Base-by-base conservation (phyloP, 1,140 invertebrate genomes). In the Eupristina koningsbergeri region DNA sequence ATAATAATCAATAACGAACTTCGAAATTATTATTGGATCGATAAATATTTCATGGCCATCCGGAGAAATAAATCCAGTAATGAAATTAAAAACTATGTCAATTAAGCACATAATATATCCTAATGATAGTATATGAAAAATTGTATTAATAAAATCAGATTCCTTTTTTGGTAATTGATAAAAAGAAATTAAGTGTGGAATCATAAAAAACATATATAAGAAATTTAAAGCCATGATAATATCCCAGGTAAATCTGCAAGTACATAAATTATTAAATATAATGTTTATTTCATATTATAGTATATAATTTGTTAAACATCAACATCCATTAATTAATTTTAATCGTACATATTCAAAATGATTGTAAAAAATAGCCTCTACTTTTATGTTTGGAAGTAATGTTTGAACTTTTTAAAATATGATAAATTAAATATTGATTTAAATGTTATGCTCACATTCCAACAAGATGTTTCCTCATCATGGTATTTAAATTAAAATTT, bases 171-270 rank as follows among this genome's bases (percentile, higher is more conserved):
- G 85, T 29, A 91, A 76, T 67, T 87, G 86, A 39, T 87, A 81
- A 80, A 90, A 90, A 9, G 87, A 69, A 3, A 87, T 63, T 64
- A 89, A 86, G 64, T 89, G 85, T 2, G 90, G 89, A 17, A 89
- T 84, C 19, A 41, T 53, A 11, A 89, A 34, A 36, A 90, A 91
- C 31, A 87, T 84, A 63, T 90, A 91, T 15, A 90, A 11, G 11
- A 80, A 88, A 11, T 31, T 87, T 1, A 88, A 29, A 0, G 85
- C 86, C 90, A 91, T 91, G 41, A 91, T 36, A 7, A 86, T 61
- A n/a, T 91, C 87, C 90, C 90, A 91, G 15, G 69, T 75, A 74
- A 89, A 89, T 73, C 90, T 91, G 84, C 41, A 45, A 45, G 41
- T 45, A 45, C 41, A 5, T 34, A 15, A 34, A 64, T 64, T 34